phyloP scores from a whole-genome alignment of 2,797 vertebrate genomes.

The Muscicapa striata region DNA sequence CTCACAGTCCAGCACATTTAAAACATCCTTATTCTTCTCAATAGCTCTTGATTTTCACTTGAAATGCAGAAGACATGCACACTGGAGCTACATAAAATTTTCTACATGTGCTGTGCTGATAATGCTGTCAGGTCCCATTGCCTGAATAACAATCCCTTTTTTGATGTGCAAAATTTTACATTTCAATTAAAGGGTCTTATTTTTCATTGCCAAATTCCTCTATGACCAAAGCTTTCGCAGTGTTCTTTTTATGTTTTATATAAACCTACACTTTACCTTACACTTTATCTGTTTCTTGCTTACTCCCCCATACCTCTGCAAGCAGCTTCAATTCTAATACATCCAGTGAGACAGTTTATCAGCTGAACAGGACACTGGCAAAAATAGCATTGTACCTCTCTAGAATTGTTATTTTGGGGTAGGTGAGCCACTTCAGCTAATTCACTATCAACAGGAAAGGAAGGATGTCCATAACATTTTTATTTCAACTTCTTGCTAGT shows the following conservation, averaged over 20 bases:
- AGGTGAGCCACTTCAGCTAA: background rate
- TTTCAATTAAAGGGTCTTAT: slow-evolving; percentile 13
- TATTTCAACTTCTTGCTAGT: background rate
- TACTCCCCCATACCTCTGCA: background rate
- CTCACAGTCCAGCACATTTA: background rate
- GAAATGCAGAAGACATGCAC: slow-evolving; percentile 30
- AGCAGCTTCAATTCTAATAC: background rate
- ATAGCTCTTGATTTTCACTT: slow-evolving; percentile 16
- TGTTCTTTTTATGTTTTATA: background rate
- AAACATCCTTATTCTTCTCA: background rate
- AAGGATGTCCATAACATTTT: background rate
- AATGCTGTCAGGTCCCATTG: slow-evolving; percentile 12
- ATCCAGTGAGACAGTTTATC: background rate
- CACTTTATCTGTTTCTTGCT: background rate
- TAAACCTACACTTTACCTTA: background rate
- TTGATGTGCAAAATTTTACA: slow-evolving; percentile 9
- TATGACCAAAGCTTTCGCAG: background rate
- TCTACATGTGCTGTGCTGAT: slow-evolving; percentile 17
- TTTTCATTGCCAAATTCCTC: background rate
- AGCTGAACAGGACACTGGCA: background rate
- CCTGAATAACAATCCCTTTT: slow-evolving; percentile 31
- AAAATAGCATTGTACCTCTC: background rate
- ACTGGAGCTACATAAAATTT: background rate
- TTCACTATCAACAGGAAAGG: background rate
- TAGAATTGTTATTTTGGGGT: background rate